A percentile compares a stretch with the other conserved stretches of the same genome.
Evolutionary conservation across 2,113 vertebrate genomes (phyloP).

Genomic region (Atlantisia rogersi): DNA sequence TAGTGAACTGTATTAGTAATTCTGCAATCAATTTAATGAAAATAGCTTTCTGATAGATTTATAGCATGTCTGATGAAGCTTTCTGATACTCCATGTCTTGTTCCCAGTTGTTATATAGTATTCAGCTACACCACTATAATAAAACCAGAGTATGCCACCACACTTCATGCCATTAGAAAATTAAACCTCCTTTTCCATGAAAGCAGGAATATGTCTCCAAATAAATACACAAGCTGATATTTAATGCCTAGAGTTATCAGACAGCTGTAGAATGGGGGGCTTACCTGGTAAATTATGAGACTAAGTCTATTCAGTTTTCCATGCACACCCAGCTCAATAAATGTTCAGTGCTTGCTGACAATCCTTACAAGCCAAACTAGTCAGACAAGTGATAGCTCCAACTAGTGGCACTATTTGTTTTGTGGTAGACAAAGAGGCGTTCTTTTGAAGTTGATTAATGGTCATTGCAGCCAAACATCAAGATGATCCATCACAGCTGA

Average conservation of each 20-base stretch:
- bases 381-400: constrained; percentile 4
- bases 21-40: neutral
- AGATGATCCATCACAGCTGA: constrained; percentile 24
- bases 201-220: neutral
- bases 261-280: neutral
- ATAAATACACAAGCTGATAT: constrained; percentile 5
- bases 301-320: constrained; percentile 55
- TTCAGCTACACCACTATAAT: neutral
- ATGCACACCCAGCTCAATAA: constrained; percentile 37
- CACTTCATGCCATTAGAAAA: neutral
- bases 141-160: neutral
- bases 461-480: constrained; percentile 44
- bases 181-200: neutral
- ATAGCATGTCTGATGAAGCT: neutral
- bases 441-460: constrained; percentile 66
- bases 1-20: neutral
- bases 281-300: constrained; percentile 40
- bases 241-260: neutral
- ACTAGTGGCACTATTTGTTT: constrained; percentile 43
- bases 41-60: neutral
- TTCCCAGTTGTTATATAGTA: neutral
- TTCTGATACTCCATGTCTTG: neutral
- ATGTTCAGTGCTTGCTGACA: constrained; percentile 26
- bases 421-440: constrained; percentile 56
- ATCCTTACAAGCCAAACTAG: constrained; percentile 3